These are phyloP conservation scores for Amyelois transitella DNA, from an alignment of 1,140 invertebrate species.

Conservation along the genomic window DNA sequence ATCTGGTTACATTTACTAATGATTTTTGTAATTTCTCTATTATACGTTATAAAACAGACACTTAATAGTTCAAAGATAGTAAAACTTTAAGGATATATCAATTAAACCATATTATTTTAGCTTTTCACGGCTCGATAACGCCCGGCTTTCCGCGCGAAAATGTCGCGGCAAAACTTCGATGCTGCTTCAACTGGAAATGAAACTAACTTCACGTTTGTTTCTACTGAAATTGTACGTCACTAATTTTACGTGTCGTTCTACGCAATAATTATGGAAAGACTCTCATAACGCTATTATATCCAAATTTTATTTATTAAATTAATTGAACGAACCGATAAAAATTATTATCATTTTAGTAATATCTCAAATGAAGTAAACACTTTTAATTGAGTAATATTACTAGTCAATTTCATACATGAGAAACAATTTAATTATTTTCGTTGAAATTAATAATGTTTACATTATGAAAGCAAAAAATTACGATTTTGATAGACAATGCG, in stretches of 20 bases:
- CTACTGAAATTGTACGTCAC: constrained; percentile 62
- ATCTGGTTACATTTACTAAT: constrained; percentile 37
- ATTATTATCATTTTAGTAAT: too few relatives aligned
- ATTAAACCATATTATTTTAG: constrained; percentile 50
- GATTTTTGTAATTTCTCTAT: constrained; percentile 26
- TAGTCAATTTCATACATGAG: too few relatives aligned
- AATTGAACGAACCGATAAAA: too few relatives aligned
- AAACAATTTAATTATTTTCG: too few relatives aligned
- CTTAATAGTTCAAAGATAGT: constrained; percentile 31
- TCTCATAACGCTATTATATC: too few relatives aligned
- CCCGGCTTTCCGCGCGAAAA: constrained; percentile 75
- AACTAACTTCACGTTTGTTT: constrained; percentile 72
- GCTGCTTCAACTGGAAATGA: constrained; percentile 34
- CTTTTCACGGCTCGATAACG: constrained; percentile 72
- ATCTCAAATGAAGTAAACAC: too few relatives aligned
- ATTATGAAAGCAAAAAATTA: background rate
- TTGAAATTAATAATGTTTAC: too few relatives aligned
- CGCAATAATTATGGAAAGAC: constrained; percentile 3
- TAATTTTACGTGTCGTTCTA: background rate
- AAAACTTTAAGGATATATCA: constrained; percentile 35
- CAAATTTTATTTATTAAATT: too few relatives aligned
- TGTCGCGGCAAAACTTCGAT: constrained; percentile 69
- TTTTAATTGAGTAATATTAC: too few relatives aligned
- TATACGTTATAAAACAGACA: constrained; percentile 23
- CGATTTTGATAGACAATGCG: background rate